Evolutionary conservation across 2,888 invertebrate genomes (phyloP).

Genomic region (Leptogaster cylindrica): DNA sequence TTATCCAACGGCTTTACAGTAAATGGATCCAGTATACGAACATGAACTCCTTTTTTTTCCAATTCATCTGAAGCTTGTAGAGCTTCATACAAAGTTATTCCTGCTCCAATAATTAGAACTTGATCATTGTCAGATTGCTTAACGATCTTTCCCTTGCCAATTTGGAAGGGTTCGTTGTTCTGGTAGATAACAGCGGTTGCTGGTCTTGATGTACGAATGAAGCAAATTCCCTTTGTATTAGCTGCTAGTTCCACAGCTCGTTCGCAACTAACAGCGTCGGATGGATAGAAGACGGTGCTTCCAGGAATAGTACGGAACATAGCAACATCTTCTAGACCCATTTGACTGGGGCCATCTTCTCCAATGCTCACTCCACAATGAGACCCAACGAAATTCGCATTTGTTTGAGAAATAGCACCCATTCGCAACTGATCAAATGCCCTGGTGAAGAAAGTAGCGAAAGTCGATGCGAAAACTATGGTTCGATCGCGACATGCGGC

Average conservation of each 20-base stretch:
- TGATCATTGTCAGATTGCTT: conserved; percentile 77
- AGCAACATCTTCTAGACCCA: conserved; percentile 98
- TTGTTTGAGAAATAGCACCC: conserved; percentile 98
- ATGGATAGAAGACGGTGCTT: conserved; percentile 78
- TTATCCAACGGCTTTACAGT: conserved; percentile 95
- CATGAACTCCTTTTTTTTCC: conserved; percentile 72
- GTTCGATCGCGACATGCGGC: conserved; percentile 91
- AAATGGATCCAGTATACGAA: conserved; percentile 92
- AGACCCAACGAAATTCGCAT: conserved; percentile 95
- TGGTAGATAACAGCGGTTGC: conserved; percentile 85
- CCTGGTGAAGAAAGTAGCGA: conserved; percentile 96
- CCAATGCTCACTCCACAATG: conserved; percentile 99
- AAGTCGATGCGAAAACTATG: conserved; percentile 94
- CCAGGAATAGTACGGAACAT: conserved; percentile 93
- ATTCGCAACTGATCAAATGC: conserved; percentile 99
- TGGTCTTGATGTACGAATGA: conserved; percentile 94
- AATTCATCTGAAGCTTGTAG: conserved; percentile 81
- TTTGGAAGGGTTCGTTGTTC: conserved; percentile 80
- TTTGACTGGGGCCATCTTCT: conserved; percentile 98
- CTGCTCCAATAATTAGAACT: conserved; percentile 88
- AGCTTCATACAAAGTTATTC: conserved; percentile 92
- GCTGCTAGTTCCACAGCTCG: conserved; percentile 95
- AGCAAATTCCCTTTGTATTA: conserved; percentile 92
- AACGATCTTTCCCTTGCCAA: conserved; percentile 82
- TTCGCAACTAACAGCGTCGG: conserved; percentile 94